These are phyloP conservation scores for Sialia sialis DNA, from an alignment of 2,113 vertebrate genomes.

Conservation along the genomic window DNA sequence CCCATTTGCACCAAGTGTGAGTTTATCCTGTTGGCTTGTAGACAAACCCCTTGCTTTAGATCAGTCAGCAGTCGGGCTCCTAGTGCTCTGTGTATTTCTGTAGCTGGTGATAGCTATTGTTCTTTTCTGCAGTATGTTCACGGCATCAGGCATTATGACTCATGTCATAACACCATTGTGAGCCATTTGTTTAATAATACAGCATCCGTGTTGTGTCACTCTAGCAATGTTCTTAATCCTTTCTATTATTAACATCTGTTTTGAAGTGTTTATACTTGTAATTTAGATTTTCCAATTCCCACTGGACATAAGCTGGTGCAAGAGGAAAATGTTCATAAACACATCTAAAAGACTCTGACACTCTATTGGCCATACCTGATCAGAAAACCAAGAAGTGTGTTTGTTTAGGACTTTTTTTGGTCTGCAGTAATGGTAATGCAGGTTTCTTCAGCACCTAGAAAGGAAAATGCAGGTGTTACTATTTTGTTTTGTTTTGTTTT, in stretches of 20 bases:
- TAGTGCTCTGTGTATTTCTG: neutral
- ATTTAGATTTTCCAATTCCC: neutral
- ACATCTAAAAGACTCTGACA: neutral
- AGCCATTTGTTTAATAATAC: slow-evolving; percentile 43
- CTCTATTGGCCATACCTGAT: neutral
- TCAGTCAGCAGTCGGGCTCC: neutral
- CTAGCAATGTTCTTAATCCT: neutral
- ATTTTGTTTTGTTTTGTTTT: neutral
- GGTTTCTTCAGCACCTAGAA: neutral
- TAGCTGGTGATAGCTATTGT: slow-evolving; percentile 30
- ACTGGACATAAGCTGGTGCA: neutral
- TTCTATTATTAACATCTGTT: slow-evolving; percentile 38
- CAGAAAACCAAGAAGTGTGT: neutral
- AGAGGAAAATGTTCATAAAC: neutral
- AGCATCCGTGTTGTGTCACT: neutral
- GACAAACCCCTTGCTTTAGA: neutral
- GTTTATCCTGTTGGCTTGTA: neutral
- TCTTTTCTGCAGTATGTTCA: slow-evolving; percentile 17
- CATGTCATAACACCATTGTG: slow-evolving; percentile 37
- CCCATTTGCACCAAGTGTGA: neutral
- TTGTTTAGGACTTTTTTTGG: neutral
- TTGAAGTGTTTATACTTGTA: slow-evolving; percentile 19
- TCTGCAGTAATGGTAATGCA: neutral
- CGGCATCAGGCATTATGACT: slow-evolving; percentile 6
- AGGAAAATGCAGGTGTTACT: neutral